Percentiles rank a stretch among this genome's conserved stretches.
phyloP scores from a whole-genome alignment of 1,140 invertebrate genomes.

The Achroia grisella region DNA sequence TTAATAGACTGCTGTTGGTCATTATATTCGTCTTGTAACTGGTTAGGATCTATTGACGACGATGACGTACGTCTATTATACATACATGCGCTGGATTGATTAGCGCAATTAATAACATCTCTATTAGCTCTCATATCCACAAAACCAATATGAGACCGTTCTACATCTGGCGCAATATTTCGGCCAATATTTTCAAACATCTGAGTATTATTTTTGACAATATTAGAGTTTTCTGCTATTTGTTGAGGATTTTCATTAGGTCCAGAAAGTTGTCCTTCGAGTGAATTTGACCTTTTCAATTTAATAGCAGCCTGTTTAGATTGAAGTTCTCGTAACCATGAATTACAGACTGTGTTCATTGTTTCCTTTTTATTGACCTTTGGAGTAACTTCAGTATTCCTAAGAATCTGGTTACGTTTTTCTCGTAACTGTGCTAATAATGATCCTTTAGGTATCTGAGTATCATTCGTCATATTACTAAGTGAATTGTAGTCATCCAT shows the following conservation, averaged over 20 bases:
- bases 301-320: slow-evolving; percentile 82
- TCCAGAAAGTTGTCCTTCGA: slow-evolving; percentile 53
- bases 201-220: slow-evolving; percentile 86
- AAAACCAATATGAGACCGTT: slow-evolving; percentile 51
- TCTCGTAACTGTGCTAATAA: slow-evolving; percentile 84
- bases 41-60: slow-evolving; percentile 63
- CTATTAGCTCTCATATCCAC: slow-evolving; percentile 50
- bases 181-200: slow-evolving; percentile 82
- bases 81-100: slow-evolving; percentile 39
- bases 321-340: slow-evolving; percentile 86
- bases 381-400: slow-evolving; percentile 55
- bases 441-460: slow-evolving; percentile 60
- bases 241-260: slow-evolving; percentile 33
- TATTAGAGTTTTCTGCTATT: slow-evolving; percentile 60
- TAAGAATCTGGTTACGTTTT: slow-evolving; percentile 82
- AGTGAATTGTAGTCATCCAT: slow-evolving; percentile 3
- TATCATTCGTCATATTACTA: slow-evolving; percentile 47
- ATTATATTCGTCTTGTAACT: slow-evolving; percentile 60
- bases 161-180: slow-evolving; percentile 30
- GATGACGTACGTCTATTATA: slow-evolving; percentile 57
- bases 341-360: slow-evolving; percentile 71
- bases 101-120: slow-evolving; percentile 63
- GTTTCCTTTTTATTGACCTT: slow-evolving; percentile 44
- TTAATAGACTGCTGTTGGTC: slow-evolving; percentile 37
- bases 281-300: slow-evolving; percentile 69